Conservation (phyloP, 2,797 vertebrate genomes). For the Cuniculus paca region DNA sequence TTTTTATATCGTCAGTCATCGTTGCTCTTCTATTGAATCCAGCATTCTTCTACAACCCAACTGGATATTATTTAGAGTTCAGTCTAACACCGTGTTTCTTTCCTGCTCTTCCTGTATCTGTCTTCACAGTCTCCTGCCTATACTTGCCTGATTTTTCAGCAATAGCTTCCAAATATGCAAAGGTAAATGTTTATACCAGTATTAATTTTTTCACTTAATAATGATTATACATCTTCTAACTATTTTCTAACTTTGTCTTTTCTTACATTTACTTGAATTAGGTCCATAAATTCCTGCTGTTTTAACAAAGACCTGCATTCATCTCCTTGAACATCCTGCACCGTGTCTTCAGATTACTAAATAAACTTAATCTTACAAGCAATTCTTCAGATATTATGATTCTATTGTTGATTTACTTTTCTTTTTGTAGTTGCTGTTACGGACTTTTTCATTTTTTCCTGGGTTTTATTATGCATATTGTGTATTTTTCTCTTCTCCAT, state of each 20-base stretch:
- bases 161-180: not conserved
- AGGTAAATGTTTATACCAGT: not conserved
- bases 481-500: not conserved
- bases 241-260: not conserved
- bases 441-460: not conserved
- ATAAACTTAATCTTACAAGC: not conserved
- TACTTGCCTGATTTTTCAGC: not conserved
- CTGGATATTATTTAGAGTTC: not conserved
- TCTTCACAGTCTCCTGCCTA: not conserved
- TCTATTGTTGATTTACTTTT: not conserved
- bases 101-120: not conserved
- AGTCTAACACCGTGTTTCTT: not conserved
- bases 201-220: not conserved
- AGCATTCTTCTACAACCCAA: not conserved
- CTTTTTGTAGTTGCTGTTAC: not conserved
- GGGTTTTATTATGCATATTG: not conserved
- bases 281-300: not conserved
- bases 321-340: not conserved
- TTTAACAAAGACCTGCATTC: not conserved
- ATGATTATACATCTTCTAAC: not conserved
- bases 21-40: not conserved
- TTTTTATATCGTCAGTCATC: not conserved
- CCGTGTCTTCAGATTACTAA: not conserved
- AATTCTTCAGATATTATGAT: not conserved
- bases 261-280: not conserved